phyloP scores from a whole-genome alignment of 2,113 vertebrate genomes.

The Potamarius usumacintae region DNA sequence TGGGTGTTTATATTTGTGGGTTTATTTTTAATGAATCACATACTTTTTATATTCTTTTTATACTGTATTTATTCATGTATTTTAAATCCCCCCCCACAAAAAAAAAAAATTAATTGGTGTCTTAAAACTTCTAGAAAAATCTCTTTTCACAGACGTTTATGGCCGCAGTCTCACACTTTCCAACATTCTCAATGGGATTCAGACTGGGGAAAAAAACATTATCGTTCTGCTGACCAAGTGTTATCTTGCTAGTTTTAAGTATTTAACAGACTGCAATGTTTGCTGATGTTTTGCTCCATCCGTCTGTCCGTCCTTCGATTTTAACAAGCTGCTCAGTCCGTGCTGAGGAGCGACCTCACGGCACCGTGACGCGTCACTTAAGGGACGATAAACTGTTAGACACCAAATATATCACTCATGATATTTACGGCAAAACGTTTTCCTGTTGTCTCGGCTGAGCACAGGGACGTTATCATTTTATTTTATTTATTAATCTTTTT shows the following conservation, averaged over 20 bases:
- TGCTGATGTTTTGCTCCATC: constrained; percentile 31
- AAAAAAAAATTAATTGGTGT: not conserved
- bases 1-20: not conserved
- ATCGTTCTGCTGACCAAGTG: constrained; percentile 12
- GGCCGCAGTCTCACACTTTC: not conserved
- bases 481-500: not conserved
- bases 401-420: constrained; percentile 17
- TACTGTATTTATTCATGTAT: not conserved
- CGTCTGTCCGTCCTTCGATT: not conserved
- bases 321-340: constrained; percentile 17
- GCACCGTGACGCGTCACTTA: constrained; percentile 7
- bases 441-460: constrained; percentile 2
- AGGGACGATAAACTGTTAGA: constrained; percentile 12
- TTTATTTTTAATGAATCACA: not conserved
- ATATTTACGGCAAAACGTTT: constrained; percentile 11
- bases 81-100: too few relatives aligned
- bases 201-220: not conserved
- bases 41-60: not conserved
- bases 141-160: not conserved
- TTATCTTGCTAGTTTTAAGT: constrained; percentile 8
- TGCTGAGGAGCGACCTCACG: constrained; percentile 28
- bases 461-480: not conserved
- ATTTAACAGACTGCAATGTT: constrained; percentile 29
- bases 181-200: not conserved
- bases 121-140: not conserved